Percentiles rank a stretch among this genome's conserved stretches.
Conservation (phyloP, 2,113 vertebrate genomes). For the Sceloporus tristichus region DNA sequence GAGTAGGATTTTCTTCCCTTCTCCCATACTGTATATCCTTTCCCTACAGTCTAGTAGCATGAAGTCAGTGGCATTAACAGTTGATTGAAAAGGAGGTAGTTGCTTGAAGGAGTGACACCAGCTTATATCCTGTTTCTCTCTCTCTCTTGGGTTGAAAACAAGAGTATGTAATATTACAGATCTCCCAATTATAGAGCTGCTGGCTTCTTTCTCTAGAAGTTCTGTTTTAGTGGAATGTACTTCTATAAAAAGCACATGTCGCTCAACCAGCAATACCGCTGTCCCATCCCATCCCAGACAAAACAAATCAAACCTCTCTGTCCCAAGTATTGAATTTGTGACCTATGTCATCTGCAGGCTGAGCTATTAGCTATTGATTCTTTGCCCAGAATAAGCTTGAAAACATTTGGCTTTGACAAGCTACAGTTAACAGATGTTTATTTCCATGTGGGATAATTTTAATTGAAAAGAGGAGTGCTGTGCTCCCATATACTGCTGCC, state of each 20-base stretch:
- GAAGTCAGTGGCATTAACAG: conserved; percentile 29
- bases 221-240: conserved; percentile 41
- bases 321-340: conserved; percentile 70
- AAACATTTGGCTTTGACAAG: conserved; percentile 1
- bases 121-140: conserved; percentile 52
- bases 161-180: conserved; percentile 56
- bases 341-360: conserved; percentile 49
- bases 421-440: conserved; percentile 11
- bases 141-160: conserved; percentile 37
- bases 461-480: neutral
- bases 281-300: conserved; percentile 38
- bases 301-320: conserved; percentile 64
- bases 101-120: conserved; percentile 52
- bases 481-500: neutral
- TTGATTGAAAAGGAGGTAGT: neutral
- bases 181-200: conserved; percentile 35
- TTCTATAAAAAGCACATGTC: conserved; percentile 48
- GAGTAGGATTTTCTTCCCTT: neutral
- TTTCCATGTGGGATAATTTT: neutral
- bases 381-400: conserved; percentile 19
- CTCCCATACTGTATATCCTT: neutral
- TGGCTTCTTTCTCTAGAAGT: conserved; percentile 42
- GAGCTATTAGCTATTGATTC: conserved; percentile 8
- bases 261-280: conserved; percentile 30
- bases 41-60: conserved; percentile 24